Conservation (phyloP, 1,140 invertebrate genomes). For the Diuraphis noxia region DNA sequence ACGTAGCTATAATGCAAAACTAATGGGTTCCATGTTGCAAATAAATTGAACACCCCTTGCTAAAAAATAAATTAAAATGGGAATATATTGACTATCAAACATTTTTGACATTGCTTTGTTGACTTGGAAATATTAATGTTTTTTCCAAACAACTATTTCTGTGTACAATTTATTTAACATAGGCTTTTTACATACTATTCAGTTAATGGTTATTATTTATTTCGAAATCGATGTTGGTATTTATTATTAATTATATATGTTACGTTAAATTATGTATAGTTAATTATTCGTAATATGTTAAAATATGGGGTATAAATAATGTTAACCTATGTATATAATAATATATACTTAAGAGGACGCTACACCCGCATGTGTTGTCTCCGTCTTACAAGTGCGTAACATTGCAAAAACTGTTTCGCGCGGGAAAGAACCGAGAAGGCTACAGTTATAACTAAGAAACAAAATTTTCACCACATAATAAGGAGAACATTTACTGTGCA, state of each 20-base stretch:
- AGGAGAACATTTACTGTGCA: no score
- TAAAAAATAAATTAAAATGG: not conserved
- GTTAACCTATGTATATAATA: no score
- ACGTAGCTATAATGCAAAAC: conserved; percentile 2
- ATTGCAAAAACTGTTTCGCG: no score
- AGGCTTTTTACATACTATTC: not conserved
- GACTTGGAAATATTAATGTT: not conserved
- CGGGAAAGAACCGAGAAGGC: no score
- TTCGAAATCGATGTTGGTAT: not conserved
- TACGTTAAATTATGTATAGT: not conserved
- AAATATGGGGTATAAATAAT: no score
- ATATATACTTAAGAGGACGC: no score
- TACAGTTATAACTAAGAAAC: no score
- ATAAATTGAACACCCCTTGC: not conserved
- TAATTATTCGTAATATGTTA: not conserved
- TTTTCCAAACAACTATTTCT: not conserved
- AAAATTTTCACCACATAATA: no score
- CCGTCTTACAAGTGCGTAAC: no score
- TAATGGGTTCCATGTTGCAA: not conserved
- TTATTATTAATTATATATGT: not conserved
- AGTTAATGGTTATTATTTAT: not conserved
- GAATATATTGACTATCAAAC: not conserved
- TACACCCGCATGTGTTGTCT: no score
- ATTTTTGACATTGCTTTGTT: not conserved
- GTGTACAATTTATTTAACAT: not conserved